Evolutionary conservation across 2,113 vertebrate species (phyloP).

Genomic region (Lonchura striata): DNA sequence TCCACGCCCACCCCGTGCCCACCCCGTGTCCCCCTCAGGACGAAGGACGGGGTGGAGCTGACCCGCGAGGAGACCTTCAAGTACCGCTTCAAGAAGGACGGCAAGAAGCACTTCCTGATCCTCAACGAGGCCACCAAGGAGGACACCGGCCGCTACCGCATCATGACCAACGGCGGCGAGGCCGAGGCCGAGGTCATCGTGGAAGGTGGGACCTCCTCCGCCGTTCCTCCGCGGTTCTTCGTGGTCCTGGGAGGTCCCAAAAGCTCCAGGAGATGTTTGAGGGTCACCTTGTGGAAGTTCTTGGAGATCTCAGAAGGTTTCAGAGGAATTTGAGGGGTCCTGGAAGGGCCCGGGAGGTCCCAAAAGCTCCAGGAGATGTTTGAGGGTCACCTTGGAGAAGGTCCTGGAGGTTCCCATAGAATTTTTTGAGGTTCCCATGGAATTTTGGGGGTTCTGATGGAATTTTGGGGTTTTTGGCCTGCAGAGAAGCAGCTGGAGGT

Average conservation of each 20-base stretch:
- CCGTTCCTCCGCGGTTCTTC: too few relatives aligned
- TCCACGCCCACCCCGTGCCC: too few relatives aligned
- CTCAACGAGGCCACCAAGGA: conserved; percentile 82
- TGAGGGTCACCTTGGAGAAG: too few relatives aligned
- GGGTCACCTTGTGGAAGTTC: background rate
- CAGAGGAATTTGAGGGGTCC: background rate
- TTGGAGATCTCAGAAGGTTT: too few relatives aligned
- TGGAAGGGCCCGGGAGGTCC: background rate
- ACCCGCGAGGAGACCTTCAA: conserved; percentile 83
- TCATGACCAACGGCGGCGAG: conserved; percentile 84
- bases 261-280: background rate
- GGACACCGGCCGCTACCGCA: conserved; percentile 80
- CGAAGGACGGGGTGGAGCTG: conserved; percentile 88
- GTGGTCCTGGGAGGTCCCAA: too few relatives aligned
- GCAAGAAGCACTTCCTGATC: conserved; percentile 84
- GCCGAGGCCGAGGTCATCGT: conserved; percentile 87
- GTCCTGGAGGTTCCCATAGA: too few relatives aligned
- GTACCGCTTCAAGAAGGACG: conserved; percentile 91
- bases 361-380: too few relatives aligned
- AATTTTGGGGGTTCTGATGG: too few relatives aligned
- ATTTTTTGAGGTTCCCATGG: too few relatives aligned
- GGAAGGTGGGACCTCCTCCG: conserved; percentile 70
- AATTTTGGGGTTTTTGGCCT: too few relatives aligned
- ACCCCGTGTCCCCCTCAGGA: conserved; percentile 66
- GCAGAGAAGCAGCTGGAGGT: too few relatives aligned